These are phyloP conservation scores for Nothocercus nigrocapillus DNA, from an alignment of 2,113 vertebrate genomes.

Conservation along the genomic window DNA sequence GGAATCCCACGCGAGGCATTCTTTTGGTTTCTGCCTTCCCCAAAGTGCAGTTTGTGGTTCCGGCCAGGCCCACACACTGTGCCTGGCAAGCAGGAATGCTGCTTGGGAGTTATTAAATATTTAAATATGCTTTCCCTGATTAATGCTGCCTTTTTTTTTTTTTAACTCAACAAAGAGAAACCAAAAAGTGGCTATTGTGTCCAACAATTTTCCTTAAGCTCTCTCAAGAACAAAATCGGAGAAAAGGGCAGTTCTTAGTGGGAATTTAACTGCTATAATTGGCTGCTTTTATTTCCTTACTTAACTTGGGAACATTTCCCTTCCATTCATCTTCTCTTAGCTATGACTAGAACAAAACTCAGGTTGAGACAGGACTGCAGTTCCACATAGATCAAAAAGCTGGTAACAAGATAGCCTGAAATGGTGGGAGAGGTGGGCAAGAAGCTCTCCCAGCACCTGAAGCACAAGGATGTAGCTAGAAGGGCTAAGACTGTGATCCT, in stretches of 20 bases:
- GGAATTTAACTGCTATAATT: slow-evolving; percentile 38
- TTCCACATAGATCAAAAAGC: not conserved
- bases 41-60: not conserved
- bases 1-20: not conserved
- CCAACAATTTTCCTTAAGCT: slow-evolving; percentile 26
- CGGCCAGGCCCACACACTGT: slow-evolving; percentile 32
- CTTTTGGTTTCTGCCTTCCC: slow-evolving; percentile 1
- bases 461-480: not conserved
- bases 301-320: slow-evolving; percentile 45
- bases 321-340: slow-evolving; percentile 27
- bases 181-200: not conserved
- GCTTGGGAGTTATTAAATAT: not conserved
- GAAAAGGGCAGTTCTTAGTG: slow-evolving; percentile 32
- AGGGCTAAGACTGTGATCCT: not conserved
- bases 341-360: not conserved
- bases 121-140: slow-evolving; percentile 32
- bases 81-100: slow-evolving; percentile 13
- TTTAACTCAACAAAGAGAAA: not conserved
- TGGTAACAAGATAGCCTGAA: not conserved
- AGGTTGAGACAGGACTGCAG: not conserved
- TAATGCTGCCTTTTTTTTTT: slow-evolving; percentile 9
- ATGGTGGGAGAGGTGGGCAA: not conserved
- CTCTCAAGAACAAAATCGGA: not conserved
- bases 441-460: not conserved
- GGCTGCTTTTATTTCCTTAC: slow-evolving; percentile 21